Percentiles rank a stretch among this genome's conserved stretches.
Evolutionary conservation across 2,113 vertebrate genomes (phyloP).

Genomic region (Cryptomyrus ogoouensis): DNA sequence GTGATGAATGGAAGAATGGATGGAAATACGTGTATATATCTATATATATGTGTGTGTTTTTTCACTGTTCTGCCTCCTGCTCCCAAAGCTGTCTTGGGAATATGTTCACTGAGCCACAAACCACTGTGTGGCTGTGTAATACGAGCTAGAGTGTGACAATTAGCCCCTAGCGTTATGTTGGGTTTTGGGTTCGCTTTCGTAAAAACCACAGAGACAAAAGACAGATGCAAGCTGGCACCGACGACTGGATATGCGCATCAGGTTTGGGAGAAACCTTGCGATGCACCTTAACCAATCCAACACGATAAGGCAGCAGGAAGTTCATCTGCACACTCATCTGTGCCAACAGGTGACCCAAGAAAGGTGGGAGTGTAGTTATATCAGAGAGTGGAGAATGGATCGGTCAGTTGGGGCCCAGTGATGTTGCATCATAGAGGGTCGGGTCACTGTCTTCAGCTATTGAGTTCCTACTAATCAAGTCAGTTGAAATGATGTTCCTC

Average conservation of each 20-base stretch:
- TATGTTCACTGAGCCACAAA: slow-evolving; percentile 43
- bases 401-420: neutral
- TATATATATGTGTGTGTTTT: slow-evolving; percentile 17
- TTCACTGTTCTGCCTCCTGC: slow-evolving; percentile 10
- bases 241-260: neutral
- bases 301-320: neutral
- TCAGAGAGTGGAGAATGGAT: neutral
- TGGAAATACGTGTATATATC: slow-evolving; percentile 21
- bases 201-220: neutral
- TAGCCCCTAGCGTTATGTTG: neutral
- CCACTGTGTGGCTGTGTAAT: slow-evolving; percentile 15
- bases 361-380: neutral
- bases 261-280: neutral
- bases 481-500: neutral
- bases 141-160: neutral
- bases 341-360: neutral
- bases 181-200: neutral
- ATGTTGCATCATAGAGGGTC: neutral
- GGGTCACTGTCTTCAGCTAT: neutral
- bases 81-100: slow-evolving; percentile 34
- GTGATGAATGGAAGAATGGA: slow-evolving; percentile 34
- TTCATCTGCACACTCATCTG: neutral
- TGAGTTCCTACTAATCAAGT: neutral
- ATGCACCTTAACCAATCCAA: neutral
- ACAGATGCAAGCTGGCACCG: neutral